A percentile compares a stretch with the other conserved stretches of the same genome.
Conservation (phyloP, 2,797 vertebrate genomes). For the Microctenopoma steveboyesi region DNA sequence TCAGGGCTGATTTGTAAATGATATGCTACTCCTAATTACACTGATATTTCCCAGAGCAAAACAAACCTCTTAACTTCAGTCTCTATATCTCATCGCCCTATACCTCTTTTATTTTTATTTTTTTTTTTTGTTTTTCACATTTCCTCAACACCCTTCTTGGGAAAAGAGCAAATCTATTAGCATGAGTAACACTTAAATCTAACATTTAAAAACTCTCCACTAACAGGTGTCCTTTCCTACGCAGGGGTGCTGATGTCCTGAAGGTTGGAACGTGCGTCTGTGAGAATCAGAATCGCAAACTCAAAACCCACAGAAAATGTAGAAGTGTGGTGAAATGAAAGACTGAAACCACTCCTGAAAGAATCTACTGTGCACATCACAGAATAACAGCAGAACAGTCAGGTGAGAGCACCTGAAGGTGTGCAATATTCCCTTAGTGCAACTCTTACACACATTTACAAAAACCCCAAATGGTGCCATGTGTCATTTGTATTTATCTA, state of each 20-base stretch:
- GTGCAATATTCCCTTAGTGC: not conserved
- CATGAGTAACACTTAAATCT: conserved; percentile 44
- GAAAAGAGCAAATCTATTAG: conserved; percentile 51
- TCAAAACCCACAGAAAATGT: conserved; percentile 16
- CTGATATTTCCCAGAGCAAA: conserved; percentile 76
- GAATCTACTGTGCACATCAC: conserved; percentile 6
- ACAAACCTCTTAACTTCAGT: conserved; percentile 53
- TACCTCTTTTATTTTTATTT: conserved; percentile 5
- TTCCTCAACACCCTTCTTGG: conserved; percentile 29
- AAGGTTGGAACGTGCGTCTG: conserved; percentile 31
- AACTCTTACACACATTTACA: not conserved
- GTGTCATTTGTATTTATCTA: conserved; percentile 1
- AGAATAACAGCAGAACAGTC: conserved; percentile 5
- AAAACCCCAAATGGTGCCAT: not conserved
- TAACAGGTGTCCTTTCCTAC: conserved; percentile 42
- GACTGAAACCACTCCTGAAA: conserved; percentile 30
- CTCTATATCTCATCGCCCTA: not conserved
- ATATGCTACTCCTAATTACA: conserved; percentile 75
- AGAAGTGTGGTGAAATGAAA: conserved; percentile 28
- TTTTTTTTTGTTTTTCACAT: conserved; percentile 24
- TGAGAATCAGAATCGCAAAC: conserved; percentile 14
- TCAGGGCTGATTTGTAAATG: conserved; percentile 80
- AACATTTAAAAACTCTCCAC: conserved; percentile 50
- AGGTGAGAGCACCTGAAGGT: not conserved
- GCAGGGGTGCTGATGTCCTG: conserved; percentile 20